Base-by-base conservation (phyloP, 2,888 invertebrate genomes). In the Thecocarcelia acutangulata region DNA sequence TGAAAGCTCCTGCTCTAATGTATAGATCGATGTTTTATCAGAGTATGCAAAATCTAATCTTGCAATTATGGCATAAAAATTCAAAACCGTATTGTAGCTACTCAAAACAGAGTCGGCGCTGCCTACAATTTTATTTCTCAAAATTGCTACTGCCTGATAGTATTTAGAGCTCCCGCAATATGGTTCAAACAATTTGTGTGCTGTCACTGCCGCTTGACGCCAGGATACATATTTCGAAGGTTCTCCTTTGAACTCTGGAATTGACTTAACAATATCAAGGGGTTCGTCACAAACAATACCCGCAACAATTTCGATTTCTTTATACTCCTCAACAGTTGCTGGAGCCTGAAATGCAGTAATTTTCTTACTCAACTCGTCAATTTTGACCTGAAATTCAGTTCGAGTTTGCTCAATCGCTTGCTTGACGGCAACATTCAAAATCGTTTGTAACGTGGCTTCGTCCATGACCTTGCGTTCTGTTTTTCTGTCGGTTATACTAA, bases 11-110 rank as follows among this genome's bases (percentile, higher is more conserved):
- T 63, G 63, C 17, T 63, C 63, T 33, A 66, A 21, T 3, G 52
- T 40, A 37, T n/a, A 52, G 12, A 66, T 52, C 8, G 40, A 66
- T 37, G 15, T 33, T 17, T 63, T 52, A 15, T 54, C 52, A 6
- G 69, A 24, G 24, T 76, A 81, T 4, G 28, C 28, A 28, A 28
- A 3, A 74, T 72, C 66, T n/a, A 75, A 50, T 19, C 80, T 68
- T 2, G 42, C 72, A 3, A 73, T 28, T 11, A 79, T 68, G 24
- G 73, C 61, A 6, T 66, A 21, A 54, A 78, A 72, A 17, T 78
- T 59, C 17, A 72, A 12, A 37, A 66, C 50, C 9, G 33, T 48
- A 19, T 37, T 48, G 24, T 63, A 48, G 11, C 17, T 19, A 12
- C 63, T 48, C 19, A 79, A 52, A 17, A 33, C 44, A 1, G 66